phyloP scores from a whole-genome alignment of 2,113 vertebrate genomes.

The Myocastor coypus region DNA sequence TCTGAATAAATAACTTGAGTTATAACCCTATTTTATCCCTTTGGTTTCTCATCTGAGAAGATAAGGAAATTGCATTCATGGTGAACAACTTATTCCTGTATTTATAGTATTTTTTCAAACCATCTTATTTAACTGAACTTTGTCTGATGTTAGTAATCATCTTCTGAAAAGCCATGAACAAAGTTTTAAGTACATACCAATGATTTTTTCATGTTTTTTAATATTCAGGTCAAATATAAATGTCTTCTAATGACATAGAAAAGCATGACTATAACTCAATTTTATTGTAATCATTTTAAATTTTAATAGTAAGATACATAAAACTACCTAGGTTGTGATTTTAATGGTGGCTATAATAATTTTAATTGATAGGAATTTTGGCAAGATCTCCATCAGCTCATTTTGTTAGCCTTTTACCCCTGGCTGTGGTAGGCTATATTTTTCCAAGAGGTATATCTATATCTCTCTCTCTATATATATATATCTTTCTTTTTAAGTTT shows the following conservation, averaged over 20 bases:
- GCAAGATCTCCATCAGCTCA: background rate
- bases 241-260: conserved; percentile 5
- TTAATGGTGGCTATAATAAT: background rate
- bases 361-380: conserved; percentile 31
- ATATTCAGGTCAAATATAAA: conserved; percentile 43
- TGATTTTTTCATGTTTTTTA: conserved; percentile 41
- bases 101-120: conserved; percentile 27
- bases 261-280: conserved; percentile 7
- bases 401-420: background rate
- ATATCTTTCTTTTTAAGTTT: too few species aligned
- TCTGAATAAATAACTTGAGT: conserved; percentile 59
- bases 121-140: conserved; percentile 25
- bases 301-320: background rate
- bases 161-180: conserved; percentile 44
- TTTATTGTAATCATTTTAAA: conserved; percentile 35
- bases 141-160: conserved; percentile 17
- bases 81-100: conserved; percentile 4
- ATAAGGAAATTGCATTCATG: conserved; percentile 56
- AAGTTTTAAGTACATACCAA: background rate
- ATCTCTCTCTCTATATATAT: too few species aligned
- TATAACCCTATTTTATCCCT: conserved; percentile 15
- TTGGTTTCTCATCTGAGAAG: conserved; percentile 40
- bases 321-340: conserved; percentile 37
- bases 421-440: background rate
- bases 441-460: background rate